A percentile compares a stretch with the other conserved stretches of the same genome.
These are phyloP conservation scores for Xestia ashworthii DNA, from an alignment of 2,888 invertebrate species.

Conservation along the genomic window DNA sequence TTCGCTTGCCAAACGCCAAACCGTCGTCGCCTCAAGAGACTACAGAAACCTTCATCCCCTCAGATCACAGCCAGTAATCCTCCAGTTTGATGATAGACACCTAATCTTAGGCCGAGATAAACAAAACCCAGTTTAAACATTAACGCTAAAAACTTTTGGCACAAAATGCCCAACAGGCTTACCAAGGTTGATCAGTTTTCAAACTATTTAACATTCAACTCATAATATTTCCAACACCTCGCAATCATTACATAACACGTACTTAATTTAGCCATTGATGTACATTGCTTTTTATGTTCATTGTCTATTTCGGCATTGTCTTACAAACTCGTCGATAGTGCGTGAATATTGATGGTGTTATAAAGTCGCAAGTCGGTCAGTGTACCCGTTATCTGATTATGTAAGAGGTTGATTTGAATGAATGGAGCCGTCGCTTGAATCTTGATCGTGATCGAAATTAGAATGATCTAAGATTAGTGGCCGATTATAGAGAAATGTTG, in stretches of 20 bases:
- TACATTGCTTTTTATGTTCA: constrained; percentile 60
- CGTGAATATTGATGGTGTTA: constrained; percentile 68
- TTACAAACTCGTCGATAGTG: constrained; percentile 64
- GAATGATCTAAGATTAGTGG: constrained; percentile 29
- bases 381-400: constrained; percentile 65
- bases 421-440: constrained; percentile 55
- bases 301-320: constrained; percentile 55
- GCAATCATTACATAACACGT: constrained; percentile 47
- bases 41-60: neutral
- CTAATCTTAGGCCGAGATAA: neutral
- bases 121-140: neutral
- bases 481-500: constrained; percentile 41
- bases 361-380: constrained; percentile 70
- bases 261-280: constrained; percentile 42
- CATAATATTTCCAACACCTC: constrained; percentile 21
- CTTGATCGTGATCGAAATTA: constrained; percentile 55
- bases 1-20: neutral
- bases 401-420: constrained; percentile 66
- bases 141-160: constrained; percentile 20
- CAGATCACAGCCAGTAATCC: neutral
- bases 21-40: neutral
- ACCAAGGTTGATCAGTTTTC: constrained; percentile 43
- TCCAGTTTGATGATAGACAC: neutral
- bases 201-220: constrained; percentile 32
- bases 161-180: constrained; percentile 9